A percentile compares a stretch with the other conserved stretches of the same genome.
These are phyloP conservation scores for Noturus placidus DNA, from an alignment of 2,113 vertebrate genomes.

Conservation along the genomic window DNA sequence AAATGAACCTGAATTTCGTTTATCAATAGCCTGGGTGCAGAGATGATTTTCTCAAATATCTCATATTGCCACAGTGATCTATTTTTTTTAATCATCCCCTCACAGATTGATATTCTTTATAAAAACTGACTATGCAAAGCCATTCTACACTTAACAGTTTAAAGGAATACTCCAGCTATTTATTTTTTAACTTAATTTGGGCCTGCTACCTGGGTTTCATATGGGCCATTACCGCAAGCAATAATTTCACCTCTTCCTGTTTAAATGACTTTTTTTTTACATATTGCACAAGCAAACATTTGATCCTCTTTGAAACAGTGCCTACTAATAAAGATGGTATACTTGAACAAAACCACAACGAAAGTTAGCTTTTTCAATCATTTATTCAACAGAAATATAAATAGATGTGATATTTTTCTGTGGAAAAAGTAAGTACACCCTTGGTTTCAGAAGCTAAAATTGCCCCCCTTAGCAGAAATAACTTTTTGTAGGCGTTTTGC, in stretches of 20 bases:
- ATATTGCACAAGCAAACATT: too few relatives aligned
- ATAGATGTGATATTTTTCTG: too few relatives aligned
- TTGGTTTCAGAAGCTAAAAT: too few relatives aligned
- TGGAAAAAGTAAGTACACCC: too few relatives aligned
- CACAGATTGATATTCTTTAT: neutral
- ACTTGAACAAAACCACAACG: too few relatives aligned
- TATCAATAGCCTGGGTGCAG: constrained; percentile 2
- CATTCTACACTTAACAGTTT: neutral
- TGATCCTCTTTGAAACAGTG: too few relatives aligned
- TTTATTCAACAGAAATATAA: too few relatives aligned
- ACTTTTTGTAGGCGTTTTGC: too few relatives aligned
- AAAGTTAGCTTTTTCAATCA: too few relatives aligned
- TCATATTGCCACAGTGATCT: neutral
- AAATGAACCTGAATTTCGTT: constrained; percentile 16
- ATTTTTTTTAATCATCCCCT: neutral
- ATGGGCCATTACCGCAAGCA: neutral
- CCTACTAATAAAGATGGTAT: too few relatives aligned
- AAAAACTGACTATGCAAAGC: neutral
- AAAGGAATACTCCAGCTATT: neutral
- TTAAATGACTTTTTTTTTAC: too few relatives aligned
- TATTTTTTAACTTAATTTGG: neutral
- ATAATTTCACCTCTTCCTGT: neutral
- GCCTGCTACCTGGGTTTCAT: neutral
- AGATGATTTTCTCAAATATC: neutral
- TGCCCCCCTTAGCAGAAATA: too few relatives aligned